Evolutionary conservation across 2,113 vertebrate genomes (phyloP).

Genomic region (Zingel zingel): DNA sequence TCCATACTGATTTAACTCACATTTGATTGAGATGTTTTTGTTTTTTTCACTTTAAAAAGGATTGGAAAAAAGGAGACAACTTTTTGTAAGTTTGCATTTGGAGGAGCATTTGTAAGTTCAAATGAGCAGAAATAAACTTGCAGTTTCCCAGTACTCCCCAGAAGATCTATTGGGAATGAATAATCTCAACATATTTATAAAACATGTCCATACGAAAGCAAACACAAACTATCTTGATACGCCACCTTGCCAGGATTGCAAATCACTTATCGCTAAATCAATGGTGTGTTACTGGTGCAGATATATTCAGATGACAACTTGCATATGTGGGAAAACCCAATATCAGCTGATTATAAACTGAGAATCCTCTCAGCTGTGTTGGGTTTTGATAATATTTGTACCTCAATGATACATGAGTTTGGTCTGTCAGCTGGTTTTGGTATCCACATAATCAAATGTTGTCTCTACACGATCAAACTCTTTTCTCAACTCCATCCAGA

Average conservation of each 20-base stretch:
- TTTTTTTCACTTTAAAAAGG: too few species aligned
- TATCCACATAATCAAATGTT: not conserved
- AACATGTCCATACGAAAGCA: constrained; percentile 24
- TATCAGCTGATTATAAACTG: constrained; percentile 5
- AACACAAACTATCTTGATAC: constrained; percentile 6
- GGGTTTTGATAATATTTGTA: constrained; percentile 77
- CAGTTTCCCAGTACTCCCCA: not conserved
- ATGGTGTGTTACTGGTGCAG: not conserved
- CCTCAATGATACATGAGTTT: constrained; percentile 78
- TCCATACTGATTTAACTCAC: not conserved
- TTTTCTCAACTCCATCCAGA: constrained; percentile 70
- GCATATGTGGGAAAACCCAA: not conserved
- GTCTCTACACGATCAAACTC: constrained; percentile 48
- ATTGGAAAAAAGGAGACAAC: not conserved
- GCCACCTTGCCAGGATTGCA: not conserved
- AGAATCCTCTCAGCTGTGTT: constrained; percentile 12
- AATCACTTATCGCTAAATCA: not conserved
- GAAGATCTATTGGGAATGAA: not conserved
- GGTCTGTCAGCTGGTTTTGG: constrained; percentile 24
- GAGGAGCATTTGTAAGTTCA: not conserved
- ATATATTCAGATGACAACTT: not conserved
- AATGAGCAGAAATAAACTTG: not conserved
- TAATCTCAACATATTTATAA: constrained; percentile 34
- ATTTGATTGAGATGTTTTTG: not conserved
- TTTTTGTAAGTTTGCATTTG: not conserved